phyloP scores from a whole-genome alignment of 2,888 invertebrate genomes.

The Drosophila koepferae region DNA sequence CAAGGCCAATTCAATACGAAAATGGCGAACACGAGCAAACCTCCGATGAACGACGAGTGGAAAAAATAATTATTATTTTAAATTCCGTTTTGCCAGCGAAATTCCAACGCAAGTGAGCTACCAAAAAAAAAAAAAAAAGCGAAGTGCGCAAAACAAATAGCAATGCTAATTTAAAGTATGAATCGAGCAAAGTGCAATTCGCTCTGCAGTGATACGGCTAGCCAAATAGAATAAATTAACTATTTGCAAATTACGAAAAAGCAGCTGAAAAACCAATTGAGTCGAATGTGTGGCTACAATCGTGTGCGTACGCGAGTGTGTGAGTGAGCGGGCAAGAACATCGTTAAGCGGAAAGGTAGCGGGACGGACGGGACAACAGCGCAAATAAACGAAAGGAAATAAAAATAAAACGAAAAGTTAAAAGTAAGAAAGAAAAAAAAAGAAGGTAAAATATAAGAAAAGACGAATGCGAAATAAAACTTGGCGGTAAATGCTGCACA shows the following conservation, averaged over 20 bases:
- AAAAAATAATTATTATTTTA: constrained; percentile 84
- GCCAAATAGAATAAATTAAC: constrained; percentile 69
- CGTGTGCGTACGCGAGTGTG: constrained; percentile 55
- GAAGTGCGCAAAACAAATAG: constrained; percentile 50
- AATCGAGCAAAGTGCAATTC: constrained; percentile 62
- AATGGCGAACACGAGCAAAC: constrained; percentile 81
- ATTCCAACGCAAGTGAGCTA: constrained; percentile 75
- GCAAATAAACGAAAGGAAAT: constrained; percentile 68
- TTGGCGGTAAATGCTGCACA: constrained; percentile 71
- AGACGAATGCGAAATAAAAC: constrained; percentile 46
- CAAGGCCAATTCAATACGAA: constrained; percentile 66
- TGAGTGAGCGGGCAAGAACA: constrained; percentile 50
- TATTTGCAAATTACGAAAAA: constrained; percentile 73
- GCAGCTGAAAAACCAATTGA: constrained; percentile 70
- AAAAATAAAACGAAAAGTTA: constrained; percentile 62
- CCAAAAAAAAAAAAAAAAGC: constrained; percentile 47
- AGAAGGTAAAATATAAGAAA: constrained; percentile 24
- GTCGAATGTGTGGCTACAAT: constrained; percentile 50
- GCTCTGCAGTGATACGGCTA: constrained; percentile 42
- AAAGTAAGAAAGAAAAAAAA: constrained; percentile 50
- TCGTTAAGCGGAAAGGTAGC: constrained; percentile 47
- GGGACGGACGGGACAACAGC: constrained; percentile 45
- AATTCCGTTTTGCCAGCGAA: constrained; percentile 83
- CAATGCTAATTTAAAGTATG: constrained; percentile 44
- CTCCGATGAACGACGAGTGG: constrained; percentile 80